These are phyloP conservation scores for Callimorpha dominula DNA, from an alignment of 2,888 invertebrate genomes.

Conservation along the genomic window DNA sequence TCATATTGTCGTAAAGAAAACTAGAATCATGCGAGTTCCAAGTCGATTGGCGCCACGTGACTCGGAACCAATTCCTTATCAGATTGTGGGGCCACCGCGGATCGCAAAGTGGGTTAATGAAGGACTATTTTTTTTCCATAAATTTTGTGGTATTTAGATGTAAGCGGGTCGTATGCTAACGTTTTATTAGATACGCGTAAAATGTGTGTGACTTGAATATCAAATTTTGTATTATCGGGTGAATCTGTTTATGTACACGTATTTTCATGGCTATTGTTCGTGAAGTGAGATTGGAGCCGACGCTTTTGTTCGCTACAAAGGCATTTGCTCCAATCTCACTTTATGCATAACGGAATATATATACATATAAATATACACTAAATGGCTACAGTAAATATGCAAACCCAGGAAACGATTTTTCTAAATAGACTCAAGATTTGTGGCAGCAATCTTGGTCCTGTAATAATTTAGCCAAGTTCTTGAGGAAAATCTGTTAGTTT, in stretches of 20 bases:
- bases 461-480: too few species aligned
- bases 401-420: too few species aligned
- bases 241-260: neutral
- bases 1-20: slow-evolving; percentile 18
- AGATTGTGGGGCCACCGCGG: slow-evolving; percentile 72
- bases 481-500: too few species aligned
- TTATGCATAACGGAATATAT: too few species aligned
- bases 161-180: slow-evolving; percentile 33
- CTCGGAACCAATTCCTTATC: slow-evolving; percentile 74
- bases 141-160: slow-evolving; percentile 31
- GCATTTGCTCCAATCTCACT: too few species aligned
- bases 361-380: too few species aligned
- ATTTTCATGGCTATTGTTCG: neutral
- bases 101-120: slow-evolving; percentile 81
- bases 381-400: too few species aligned
- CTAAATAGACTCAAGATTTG: too few species aligned
- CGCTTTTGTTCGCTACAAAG: neutral
- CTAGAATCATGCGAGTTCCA: slow-evolving; percentile 22
- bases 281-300: neutral
- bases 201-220: slow-evolving; percentile 10
- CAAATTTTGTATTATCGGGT: slow-evolving; percentile 1
- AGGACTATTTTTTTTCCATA: slow-evolving; percentile 61
- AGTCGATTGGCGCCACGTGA: slow-evolving; percentile 38
- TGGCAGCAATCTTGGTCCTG: too few species aligned
- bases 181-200: slow-evolving; percentile 15